These are phyloP conservation scores for Margarornis squamiger DNA, from an alignment of 2,797 vertebrate genomes.

Conservation along the genomic window DNA sequence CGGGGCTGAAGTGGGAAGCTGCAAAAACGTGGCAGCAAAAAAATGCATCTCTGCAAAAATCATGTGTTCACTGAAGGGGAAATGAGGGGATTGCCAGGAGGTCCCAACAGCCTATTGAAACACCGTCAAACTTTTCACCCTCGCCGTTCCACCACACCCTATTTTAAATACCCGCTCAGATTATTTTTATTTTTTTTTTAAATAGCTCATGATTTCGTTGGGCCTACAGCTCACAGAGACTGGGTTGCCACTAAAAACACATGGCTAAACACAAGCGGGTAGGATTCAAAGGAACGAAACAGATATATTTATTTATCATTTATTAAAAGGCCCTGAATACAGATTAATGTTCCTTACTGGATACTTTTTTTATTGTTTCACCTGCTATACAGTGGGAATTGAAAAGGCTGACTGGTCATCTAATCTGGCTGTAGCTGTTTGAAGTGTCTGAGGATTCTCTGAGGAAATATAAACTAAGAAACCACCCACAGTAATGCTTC, in stretches of 20 bases:
- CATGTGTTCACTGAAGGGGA: background rate
- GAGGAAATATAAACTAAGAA: slow-evolving; percentile 41
- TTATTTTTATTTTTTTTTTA: slow-evolving; percentile 44
- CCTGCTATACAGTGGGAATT: slow-evolving; percentile 61
- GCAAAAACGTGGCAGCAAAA: background rate
- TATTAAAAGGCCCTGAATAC: slow-evolving; percentile 61
- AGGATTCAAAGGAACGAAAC: slow-evolving; percentile 37
- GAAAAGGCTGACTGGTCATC: slow-evolving; percentile 13
- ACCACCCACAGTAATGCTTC: slow-evolving; percentile 12
- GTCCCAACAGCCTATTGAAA: background rate
- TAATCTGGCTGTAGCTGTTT: slow-evolving; percentile 36
- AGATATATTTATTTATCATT: slow-evolving; percentile 68
- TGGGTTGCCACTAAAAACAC: slow-evolving; percentile 66
- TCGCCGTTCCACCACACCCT: background rate
- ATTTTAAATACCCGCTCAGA: slow-evolving; percentile 22
- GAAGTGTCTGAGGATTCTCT: slow-evolving; percentile 9
- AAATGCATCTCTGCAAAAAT: background rate
- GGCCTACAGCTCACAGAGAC: background rate
- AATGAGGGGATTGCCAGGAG: slow-evolving; percentile 7
- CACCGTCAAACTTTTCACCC: slow-evolving; percentile 44
- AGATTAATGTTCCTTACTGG: slow-evolving; percentile 55
- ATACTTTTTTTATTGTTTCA: slow-evolving; percentile 71
- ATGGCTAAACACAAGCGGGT: slow-evolving; percentile 23
- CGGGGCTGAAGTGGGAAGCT: background rate
- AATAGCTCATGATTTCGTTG: slow-evolving; percentile 22